A percentile compares a stretch with the other conserved stretches of the same genome.
phyloP scores from a whole-genome alignment of 2,888 invertebrate genomes.

The Folsomia manolachei region DNA sequence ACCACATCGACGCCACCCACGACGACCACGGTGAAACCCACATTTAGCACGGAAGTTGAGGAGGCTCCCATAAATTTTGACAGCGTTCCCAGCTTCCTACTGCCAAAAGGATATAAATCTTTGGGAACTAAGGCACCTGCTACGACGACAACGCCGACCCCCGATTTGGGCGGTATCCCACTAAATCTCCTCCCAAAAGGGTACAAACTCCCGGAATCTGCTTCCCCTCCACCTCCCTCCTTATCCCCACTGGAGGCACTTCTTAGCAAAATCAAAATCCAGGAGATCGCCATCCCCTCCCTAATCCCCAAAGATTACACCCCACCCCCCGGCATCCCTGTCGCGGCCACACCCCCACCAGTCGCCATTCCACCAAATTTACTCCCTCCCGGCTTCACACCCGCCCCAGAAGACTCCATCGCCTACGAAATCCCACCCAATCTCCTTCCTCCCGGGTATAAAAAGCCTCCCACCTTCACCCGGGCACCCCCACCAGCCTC shows the following conservation, averaged over 20 bases:
- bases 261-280: constrained; percentile 57
- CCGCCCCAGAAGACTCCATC: constrained; percentile 6
- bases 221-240: constrained; percentile 26
- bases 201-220: constrained; percentile 26
- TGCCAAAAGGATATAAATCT: constrained; percentile 63
- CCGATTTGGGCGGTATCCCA: not conserved
- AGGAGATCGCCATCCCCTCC: constrained; percentile 51
- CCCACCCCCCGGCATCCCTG: constrained; percentile 63
- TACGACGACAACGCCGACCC: not conserved
- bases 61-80: constrained; percentile 17
- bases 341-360: constrained; percentile 23
- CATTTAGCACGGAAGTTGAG: constrained; percentile 52
- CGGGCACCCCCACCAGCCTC: constrained; percentile 53
- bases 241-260: constrained; percentile 54
- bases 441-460: constrained; percentile 65
- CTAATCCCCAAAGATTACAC: constrained; percentile 35
- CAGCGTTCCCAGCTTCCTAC: constrained; percentile 55
- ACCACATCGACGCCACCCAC: constrained; percentile 19
- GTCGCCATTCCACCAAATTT: constrained; percentile 33
- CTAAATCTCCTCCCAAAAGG: not conserved
- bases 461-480: constrained; percentile 45
- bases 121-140: constrained; percentile 44
- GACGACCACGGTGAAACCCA: constrained; percentile 33
- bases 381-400: constrained; percentile 34
- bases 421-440: constrained; percentile 56